Evolutionary conservation across 2,888 invertebrate species (phyloP).

Genomic region (Pristionchus arcanus): DNA sequence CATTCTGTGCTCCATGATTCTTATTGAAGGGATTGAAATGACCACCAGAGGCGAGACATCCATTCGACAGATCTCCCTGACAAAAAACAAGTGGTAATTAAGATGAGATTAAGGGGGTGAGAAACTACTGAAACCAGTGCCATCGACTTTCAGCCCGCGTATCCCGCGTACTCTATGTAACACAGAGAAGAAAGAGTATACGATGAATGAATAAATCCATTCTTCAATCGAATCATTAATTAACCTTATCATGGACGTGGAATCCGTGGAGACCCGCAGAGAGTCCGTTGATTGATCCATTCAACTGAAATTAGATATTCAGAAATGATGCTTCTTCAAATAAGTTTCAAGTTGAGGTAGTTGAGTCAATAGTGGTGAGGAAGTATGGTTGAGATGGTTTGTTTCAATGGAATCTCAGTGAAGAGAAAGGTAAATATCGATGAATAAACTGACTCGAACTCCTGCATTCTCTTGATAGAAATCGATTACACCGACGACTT

Average conservation of each 20-base stretch:
- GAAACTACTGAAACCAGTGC: too few relatives aligned
- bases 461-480: constrained; percentile 61
- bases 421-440: background rate
- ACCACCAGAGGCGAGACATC: constrained; percentile 77
- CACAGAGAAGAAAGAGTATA: background rate
- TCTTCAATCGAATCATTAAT: background rate
- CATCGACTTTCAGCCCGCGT: background rate
- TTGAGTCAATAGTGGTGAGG: background rate
- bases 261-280: constrained; percentile 76
- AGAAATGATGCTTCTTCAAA: too few relatives aligned
- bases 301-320: constrained; percentile 66
- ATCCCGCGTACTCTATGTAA: too few relatives aligned
- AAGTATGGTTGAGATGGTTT: background rate
- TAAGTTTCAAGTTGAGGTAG: too few relatives aligned
- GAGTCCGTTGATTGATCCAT: constrained; percentile 70
- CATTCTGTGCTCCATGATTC: constrained; percentile 78
- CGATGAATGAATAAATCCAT: background rate
- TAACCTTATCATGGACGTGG: constrained; percentile 74
- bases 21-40: constrained; percentile 80
- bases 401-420: background rate
- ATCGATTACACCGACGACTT: constrained; percentile 67
- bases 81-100: background rate
- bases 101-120: background rate
- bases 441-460: background rate
- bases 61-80: constrained; percentile 72